Base-by-base conservation (phyloP, 2,113 vertebrate genomes). In the Bungarus multicinctus region DNA sequence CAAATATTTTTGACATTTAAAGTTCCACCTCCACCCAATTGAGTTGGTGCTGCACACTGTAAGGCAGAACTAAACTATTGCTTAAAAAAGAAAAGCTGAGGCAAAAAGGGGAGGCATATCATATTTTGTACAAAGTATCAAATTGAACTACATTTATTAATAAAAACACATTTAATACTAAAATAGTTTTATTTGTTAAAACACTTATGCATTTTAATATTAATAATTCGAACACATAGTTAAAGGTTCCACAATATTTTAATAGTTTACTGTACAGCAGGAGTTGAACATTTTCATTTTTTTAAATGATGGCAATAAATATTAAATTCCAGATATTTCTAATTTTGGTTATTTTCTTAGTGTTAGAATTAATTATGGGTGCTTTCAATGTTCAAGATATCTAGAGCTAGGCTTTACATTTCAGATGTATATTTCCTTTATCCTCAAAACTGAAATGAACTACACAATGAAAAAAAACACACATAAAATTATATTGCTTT, bases 221-320 rank as follows among this genome's bases (percentile, higher is more conserved):
- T 2, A 93, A 91, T 91, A 96, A 94, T 90, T 95, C 93, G 89
- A 0, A 93, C 96, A 94, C 95, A 89, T 34, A 94, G 92, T 95
- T 27, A 94, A 94, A 95, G 81, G 93, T 90, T 93, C 93, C 91
- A 95, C 96, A 91, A 87, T 93, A 89, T 92, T 96, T 97, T 95
- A 93, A 94, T 97, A 92, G 92, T 95, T 85, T 88, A 91, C 87
- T 94, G 89, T 92, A 91, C 91, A 96, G 93, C 55, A 95, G 94
- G 94, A 96, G 90, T 94, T 94, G 34, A 91, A 95, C 92, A 92
- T 16, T 96, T 0, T 16, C 95, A 94, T 89, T 94, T 95, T 88
- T 91, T 88, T 94, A 94, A 64, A 88, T 55, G 91, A 16, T 25
- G 14, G 86, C 93, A 64, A 60, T 90, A 90, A 93, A 64, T 23